Percentiles rank a stretch among this genome's conserved stretches.
Evolutionary conservation across 2,113 vertebrate genomes (phyloP).

Genomic region (Odocoileus virginianus): DNA sequence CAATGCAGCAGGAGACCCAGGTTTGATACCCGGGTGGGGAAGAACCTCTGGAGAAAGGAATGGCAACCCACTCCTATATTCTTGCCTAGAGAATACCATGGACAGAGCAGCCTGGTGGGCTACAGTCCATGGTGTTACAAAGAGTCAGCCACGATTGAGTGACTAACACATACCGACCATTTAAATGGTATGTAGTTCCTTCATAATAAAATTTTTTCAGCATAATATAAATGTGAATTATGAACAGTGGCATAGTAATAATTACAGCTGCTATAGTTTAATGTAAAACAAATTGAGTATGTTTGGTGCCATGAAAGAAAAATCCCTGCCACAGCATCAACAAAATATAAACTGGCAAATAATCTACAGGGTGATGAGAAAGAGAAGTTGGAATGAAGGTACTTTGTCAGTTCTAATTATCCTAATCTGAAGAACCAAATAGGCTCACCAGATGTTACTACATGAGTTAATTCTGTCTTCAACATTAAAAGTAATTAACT

Average conservation of each 20-base stretch:
- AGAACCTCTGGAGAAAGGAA: not conserved
- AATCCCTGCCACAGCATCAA: not conserved
- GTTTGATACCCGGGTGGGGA: not conserved
- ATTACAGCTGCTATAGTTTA: not conserved
- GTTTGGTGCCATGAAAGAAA: not conserved
- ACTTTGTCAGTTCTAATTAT: slow-evolving; percentile 71
- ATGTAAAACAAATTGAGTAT: slow-evolving; percentile 22
- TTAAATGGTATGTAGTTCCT: slow-evolving; percentile 1
- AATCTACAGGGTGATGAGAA: slow-evolving; percentile 20
- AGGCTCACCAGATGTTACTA: slow-evolving; percentile 64
- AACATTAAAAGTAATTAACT: slow-evolving; percentile 68
- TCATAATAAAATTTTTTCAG: not conserved
- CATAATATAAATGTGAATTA: not conserved
- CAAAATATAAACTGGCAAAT: slow-evolving; percentile 20
- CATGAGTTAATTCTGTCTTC: slow-evolving; percentile 64
- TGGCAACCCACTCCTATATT: not conserved
- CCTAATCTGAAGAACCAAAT: slow-evolving; percentile 66
- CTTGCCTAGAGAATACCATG: not conserved
- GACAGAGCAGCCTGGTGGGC: not conserved
- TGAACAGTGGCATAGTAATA: not conserved
- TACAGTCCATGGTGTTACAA: not conserved
- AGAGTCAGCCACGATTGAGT: not conserved
- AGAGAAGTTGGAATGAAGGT: slow-evolving; percentile 52
- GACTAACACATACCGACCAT: not conserved
- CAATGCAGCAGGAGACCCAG: not conserved